Base-by-base conservation (phyloP, 2,113 vertebrate genomes). In the Corvus cornix region DNA sequence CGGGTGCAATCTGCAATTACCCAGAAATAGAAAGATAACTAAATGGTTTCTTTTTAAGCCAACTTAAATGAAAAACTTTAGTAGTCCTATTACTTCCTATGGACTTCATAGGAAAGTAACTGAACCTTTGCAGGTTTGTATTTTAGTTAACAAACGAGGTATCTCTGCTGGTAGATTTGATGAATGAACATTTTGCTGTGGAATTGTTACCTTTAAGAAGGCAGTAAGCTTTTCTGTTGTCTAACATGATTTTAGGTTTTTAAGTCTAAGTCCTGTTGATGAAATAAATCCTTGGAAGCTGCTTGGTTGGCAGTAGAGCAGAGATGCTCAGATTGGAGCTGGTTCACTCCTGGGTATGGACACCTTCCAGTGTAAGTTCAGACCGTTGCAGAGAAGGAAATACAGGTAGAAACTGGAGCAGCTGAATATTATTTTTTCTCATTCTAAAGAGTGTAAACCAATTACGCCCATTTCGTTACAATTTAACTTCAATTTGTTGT, bases 381-480 rank as follows among this genome's bases (percentile, higher is more conserved):
- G 33, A 23, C 20, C 0, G 0, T n/a, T 67, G 16, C 39, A 43
- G 10, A n/a, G 35, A 68, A 69, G 9, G 46, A 64, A 84, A 21
- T 33, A 16, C 9, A 48, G 23, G 9, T 72, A 39, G 49, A 69
- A 93, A 30, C 37, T 48, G 14, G 10, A 68, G 7, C 10, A 69
- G 30, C 10, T 48, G 18, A 43, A 17, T 74, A 28, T 41, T 28
- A 6, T 13, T 79, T 13, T 26, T 81, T 31, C 12, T 74, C 5
- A n/a, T 60, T 16, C 16, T 46, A 1, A 60, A 37, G 27, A 22
- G 21, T 66, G 26, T 49, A 48, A 89, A 73, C 20, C 53, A 73
- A 13, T 64, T 72, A 19, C 15, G 11, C 10, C 37, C 3, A 0
- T 3, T 63, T 89, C 83, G 7, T 58, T 66, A 33, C 2, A 26